Evolutionary conservation across 2,113 vertebrate species (phyloP).

Genomic region (Synchiropus splendidus): DNA sequence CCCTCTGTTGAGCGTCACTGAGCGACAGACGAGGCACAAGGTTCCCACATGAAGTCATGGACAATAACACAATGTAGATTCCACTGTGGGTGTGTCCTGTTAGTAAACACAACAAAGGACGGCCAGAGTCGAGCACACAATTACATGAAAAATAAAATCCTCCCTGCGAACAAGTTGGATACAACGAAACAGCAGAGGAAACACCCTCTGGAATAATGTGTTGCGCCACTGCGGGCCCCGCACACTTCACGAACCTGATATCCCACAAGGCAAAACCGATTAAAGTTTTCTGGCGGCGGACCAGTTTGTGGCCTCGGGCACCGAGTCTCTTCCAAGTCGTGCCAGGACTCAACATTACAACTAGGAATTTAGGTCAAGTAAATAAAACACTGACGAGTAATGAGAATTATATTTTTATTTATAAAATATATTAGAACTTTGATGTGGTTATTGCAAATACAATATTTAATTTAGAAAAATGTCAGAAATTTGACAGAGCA

Average conservation of each 20-base stretch:
- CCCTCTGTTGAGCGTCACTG: too few relatives aligned
- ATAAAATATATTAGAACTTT: too few relatives aligned
- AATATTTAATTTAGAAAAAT: too few relatives aligned
- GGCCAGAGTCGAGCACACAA: neutral
- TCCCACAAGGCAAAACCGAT: too few relatives aligned
- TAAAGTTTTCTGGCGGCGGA: neutral
- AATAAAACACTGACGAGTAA: slow-evolving; percentile 2
- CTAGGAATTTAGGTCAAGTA: slow-evolving; percentile 7
- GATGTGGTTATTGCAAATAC: too few relatives aligned
- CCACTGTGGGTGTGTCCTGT: slow-evolving; percentile 4
- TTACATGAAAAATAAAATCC: too few relatives aligned
- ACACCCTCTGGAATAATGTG: slow-evolving; percentile 17
- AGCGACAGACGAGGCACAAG: too few relatives aligned
- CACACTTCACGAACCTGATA: neutral
- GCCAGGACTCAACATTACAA: slow-evolving; percentile 1
- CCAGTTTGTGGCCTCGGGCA: slow-evolving; percentile 4
- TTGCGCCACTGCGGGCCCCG: slow-evolving; percentile 14
- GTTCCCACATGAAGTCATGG: slow-evolving; percentile 37
- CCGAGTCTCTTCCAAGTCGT: neutral
- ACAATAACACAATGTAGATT: slow-evolving; percentile 13
- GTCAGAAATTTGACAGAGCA: too few relatives aligned
- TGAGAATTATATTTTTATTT: too few relatives aligned
- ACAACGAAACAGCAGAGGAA: slow-evolving; percentile 8
- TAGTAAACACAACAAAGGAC: neutral
- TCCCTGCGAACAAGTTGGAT: too few relatives aligned